Evolutionary conservation across 1,140 invertebrate genomes (phyloP), one percentile per base, ranked within the genome.

Genomic region (Euschistus heros): DNA sequence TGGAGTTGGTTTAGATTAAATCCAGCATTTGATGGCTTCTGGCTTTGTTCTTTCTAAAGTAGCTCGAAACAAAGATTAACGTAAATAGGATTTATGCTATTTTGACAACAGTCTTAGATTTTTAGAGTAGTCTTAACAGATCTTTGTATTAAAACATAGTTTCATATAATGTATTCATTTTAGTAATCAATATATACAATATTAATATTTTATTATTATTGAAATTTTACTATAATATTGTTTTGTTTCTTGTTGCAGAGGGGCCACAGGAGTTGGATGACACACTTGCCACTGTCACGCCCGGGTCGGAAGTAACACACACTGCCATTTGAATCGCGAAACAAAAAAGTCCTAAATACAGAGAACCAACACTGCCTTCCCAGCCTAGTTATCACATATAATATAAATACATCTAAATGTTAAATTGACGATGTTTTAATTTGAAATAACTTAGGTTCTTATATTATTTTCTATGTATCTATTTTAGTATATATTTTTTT

Each of bases 221-320:
- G 10, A 1, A 10, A 13, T 37, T 6, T 10, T 50, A 10, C 3
- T 4, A 4, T 50, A 20, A 10, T 18, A 10, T 10, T 33, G 13
- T 59, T 59, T 59, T 15, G 26, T 15, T 26, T 59, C 26, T 59
- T 59, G 18, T 59, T 59, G 30, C 55, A 59, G 55, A 59, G 55
- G 24, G 55, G 55, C 17, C 55, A 59, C 17, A 59, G 55, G 30
- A 59, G 55, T 59, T 59, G 55, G 55, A 59, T 59, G 55, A 59
- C 55, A n/a, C 55, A 59, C 26, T 59, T 59, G 55, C 55, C 55
- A 5, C 22, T 59, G 17, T 59, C 55, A 17, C 55, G 55, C 55
- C 55, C 55, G 24, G 20, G 17, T 8, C n/a, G 22, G n/a, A 20
- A 20, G 22, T 50, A 20, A 4, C n/a, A 24, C n/a, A 24, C 7